A percentile compares a stretch with the other conserved stretches of the same genome.
These are phyloP conservation scores for Cairina moschata DNA, from an alignment of 2,113 vertebrate genomes.

Conservation along the genomic window DNA sequence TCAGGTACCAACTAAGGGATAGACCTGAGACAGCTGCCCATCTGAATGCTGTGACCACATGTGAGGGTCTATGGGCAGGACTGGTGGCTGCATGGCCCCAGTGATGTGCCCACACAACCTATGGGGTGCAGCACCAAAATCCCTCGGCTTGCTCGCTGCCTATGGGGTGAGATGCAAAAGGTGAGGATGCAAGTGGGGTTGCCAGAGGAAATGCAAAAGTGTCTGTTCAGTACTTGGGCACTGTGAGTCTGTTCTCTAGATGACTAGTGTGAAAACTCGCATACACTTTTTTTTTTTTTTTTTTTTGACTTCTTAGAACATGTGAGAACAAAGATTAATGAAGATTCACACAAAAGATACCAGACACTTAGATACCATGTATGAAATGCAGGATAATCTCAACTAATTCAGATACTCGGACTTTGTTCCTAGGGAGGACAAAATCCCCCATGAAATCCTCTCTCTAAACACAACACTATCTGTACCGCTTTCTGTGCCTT, in stretches of 20 bases:
- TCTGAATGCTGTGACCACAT: not conserved
- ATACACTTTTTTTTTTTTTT: not conserved
- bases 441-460: not conserved
- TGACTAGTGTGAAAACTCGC: not conserved
- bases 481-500: not conserved
- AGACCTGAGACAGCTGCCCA: not conserved
- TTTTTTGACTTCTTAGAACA: not conserved
- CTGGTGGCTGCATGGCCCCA: not conserved
- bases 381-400: not conserved
- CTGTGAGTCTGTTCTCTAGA: not conserved
- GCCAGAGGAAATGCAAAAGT: not conserved
- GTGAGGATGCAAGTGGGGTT: not conserved
- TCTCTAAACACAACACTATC: not conserved
- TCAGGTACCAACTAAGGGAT: not conserved
- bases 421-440: not conserved
- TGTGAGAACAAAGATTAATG: not conserved
- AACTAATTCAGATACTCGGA: not conserved
- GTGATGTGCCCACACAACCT: too few species aligned
- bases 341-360: not conserved
- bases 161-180: rapidly evolving
- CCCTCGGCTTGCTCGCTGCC: rapidly evolving
- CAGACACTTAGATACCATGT: not conserved
- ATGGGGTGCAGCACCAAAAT: not conserved
- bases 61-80: not conserved
- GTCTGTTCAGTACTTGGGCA: not conserved